Conservation (phyloP, 2,113 vertebrate genomes). For the Sebastes fasciatus region DNA sequence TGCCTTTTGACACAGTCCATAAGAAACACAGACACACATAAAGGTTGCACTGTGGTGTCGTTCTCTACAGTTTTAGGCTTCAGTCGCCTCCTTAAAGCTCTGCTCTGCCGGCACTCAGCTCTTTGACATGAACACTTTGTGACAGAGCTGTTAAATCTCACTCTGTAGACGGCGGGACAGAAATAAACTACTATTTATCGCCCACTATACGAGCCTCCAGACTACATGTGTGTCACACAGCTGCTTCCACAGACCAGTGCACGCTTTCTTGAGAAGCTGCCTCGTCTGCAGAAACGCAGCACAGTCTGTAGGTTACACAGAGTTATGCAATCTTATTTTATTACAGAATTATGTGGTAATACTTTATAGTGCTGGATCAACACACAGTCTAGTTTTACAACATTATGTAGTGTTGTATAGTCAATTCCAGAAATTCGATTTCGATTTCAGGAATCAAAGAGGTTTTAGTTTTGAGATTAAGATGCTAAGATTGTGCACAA, state of each 20-base stretch:
- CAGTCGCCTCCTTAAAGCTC: neutral
- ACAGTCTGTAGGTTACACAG: neutral
- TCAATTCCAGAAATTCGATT: too few relatives aligned
- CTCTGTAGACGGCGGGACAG: slow-evolving; percentile 20
- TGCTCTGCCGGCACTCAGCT: neutral
- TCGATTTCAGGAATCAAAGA: too few relatives aligned
- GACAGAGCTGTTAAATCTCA: slow-evolving; percentile 37
- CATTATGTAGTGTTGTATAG: too few relatives aligned
- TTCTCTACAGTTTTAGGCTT: neutral
- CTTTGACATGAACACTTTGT: slow-evolving; percentile 25
- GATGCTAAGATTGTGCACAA: neutral
- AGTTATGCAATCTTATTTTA: neutral
- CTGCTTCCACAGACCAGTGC: slow-evolving; percentile 38
- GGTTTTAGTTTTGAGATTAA: neutral
- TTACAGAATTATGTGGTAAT: neutral
- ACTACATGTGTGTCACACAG: slow-evolving; percentile 30
- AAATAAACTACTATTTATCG: slow-evolving; percentile 61
- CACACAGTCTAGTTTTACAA: too few relatives aligned
- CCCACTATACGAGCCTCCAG: slow-evolving; percentile 12
- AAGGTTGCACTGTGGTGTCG: neutral
- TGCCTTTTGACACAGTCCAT: neutral
- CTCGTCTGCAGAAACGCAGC: neutral
- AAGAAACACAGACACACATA: neutral
- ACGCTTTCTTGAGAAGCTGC: slow-evolving; percentile 17
- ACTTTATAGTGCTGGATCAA: neutral